Evolutionary conservation across 2,113 vertebrate species (phyloP), one percentile per base, ranked within the genome.

Genomic region (Indicator maculatus): DNA sequence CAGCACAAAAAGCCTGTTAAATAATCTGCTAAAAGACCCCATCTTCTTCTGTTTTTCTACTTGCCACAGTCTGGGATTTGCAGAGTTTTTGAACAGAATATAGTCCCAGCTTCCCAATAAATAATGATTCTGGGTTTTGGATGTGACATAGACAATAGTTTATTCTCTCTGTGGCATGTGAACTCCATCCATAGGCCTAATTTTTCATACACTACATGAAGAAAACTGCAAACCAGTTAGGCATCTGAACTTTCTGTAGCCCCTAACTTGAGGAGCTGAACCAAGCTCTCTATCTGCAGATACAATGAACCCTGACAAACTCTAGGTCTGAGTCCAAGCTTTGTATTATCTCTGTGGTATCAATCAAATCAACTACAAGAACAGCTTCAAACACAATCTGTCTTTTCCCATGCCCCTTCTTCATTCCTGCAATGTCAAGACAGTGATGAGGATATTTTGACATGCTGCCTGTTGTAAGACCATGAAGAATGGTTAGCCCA

Each of bases 191-290:
- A 82, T 84, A 84, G 33, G 30, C 14, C 45, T 86, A n/a, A 60
- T 84, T 95, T 94, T 91, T 95, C 66, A 64, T 41, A 36, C 28
- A 80, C 60, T 75, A 2, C 50, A 33, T 39, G 39, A 85, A 39
- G 52, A 90, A 87, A 72, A 79, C 41, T 73, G 66, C 70, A 82
- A 92, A 89, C n/a, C 39, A 76, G 74, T 69, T 90, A 3, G 2
- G 58, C 33, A 78, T 89, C 50, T 93, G 80, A 94, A 88, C 86
- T 88, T 72, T 61, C 83, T 76, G 90, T 94, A 93, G 88, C 80
- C 77, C n/a, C n/a, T 72, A 17, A 59, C 59, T 84, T 61, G 66
- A 84, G 14, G 23, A 89, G 4, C 8, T 82, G 61, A 94, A 92
- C 66, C 13, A 78, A 82, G 18, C 26, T 84, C 59, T 90, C 39